Base-by-base conservation (phyloP, 2,888 invertebrate species). In the Scaptomyza reducta region DNA sequence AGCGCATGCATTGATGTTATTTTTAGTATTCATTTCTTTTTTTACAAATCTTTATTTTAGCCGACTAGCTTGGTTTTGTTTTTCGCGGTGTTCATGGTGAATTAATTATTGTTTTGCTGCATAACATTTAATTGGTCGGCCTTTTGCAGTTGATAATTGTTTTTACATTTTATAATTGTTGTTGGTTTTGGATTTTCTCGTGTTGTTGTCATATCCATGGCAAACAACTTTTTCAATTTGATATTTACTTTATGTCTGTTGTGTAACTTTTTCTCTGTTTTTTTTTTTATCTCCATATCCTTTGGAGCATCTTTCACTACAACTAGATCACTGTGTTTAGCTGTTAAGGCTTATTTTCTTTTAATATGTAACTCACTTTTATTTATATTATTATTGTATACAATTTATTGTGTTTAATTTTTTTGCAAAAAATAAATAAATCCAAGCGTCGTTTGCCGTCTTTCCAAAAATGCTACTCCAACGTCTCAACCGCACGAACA, bases 161-260 rank as follows among this genome's bases (percentile, higher is more conserved):
- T 81, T 74, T 72, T 80, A 74, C 72, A 59, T 70, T 71, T 63
- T 65, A 45, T 56, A 67, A 25, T 59, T 65, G 22, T 55, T 50
- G 55, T 53, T 77, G 58, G 29, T 35, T 38, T 7, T 38, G 14
- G 14, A 3, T 14, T 14, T 65, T 31, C 16, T 11, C 44, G 27
- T 46, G 66, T 69, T 68, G 62, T 65, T 73, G 53, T 59, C 33
- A 35, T 68, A 60, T 45, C 76, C 85, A 84, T 74, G 85, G 81
- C 69, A 84, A 84, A 77, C 85, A 59, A 71, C 85, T 80, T 79
- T 75, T 79, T 69, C 56, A 58, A 63, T 66, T 65, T 46, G 46
- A 51, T 49, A 51, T 59, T 63, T 25, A 45, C 35, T 62, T 25
- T 11, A 18, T 45, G 35, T 47, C 31, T 49, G 41, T 31, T 46